Evolutionary conservation across 2,113 vertebrate genomes (phyloP).

Genomic region (Saguinus midas): DNA sequence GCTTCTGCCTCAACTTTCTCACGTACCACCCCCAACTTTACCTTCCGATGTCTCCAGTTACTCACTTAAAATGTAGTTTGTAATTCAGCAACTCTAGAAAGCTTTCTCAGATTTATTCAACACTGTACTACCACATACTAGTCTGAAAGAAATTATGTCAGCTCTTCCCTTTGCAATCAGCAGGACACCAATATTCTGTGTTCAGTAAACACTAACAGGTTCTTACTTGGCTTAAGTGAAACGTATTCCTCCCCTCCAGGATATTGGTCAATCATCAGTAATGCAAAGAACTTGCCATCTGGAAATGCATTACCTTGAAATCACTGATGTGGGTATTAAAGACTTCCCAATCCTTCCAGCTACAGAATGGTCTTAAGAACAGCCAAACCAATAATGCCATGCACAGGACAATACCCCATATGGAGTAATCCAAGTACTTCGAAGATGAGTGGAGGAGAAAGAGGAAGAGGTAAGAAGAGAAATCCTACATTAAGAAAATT

Average conservation of each 20-base stretch:
- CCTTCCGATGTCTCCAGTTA: background rate
- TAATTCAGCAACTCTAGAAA: background rate
- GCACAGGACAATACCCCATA: background rate
- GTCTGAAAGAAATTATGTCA: background rate
- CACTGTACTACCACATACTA: background rate
- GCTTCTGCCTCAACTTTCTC: background rate
- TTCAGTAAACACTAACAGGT: background rate
- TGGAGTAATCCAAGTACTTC: background rate
- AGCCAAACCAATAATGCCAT: background rate
- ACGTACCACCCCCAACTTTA: rapidly evolving
- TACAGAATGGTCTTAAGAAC: background rate
- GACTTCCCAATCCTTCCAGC: background rate
- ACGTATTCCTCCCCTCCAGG: background rate
- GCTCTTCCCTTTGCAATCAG: background rate
- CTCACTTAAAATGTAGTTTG: background rate
- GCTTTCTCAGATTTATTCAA: background rate
- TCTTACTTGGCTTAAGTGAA: background rate
- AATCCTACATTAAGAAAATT: background rate
- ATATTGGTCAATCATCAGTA: background rate
- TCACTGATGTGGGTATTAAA: background rate
- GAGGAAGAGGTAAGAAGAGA: background rate
- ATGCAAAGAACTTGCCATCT: background rate
- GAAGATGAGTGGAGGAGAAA: background rate
- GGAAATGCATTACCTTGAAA: background rate
- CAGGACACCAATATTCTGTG: background rate